These are phyloP conservation scores for Helicoverpa assulta DNA, from an alignment of 2,888 invertebrate genomes.

Conservation along the genomic window DNA sequence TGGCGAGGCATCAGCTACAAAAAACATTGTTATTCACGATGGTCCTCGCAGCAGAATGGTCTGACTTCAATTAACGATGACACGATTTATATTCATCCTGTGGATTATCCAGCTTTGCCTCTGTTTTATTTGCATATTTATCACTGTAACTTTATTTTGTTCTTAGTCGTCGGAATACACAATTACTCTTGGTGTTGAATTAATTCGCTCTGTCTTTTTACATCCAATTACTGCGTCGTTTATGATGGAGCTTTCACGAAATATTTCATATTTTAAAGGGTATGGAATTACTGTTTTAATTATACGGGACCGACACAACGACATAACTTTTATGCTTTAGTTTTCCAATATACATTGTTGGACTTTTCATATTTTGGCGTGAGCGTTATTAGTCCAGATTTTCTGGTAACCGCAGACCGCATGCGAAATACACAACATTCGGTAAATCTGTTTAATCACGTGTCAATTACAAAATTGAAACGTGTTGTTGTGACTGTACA, in stretches of 20 bases:
- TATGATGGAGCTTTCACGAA: slow-evolving; percentile 48
- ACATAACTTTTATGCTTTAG: slow-evolving; percentile 2
- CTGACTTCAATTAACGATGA: slow-evolving; percentile 78
- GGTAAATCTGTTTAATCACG: slow-evolving; percentile 28
- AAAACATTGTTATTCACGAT: slow-evolving; percentile 70
- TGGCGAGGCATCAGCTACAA: slow-evolving; percentile 50
- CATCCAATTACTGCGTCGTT: slow-evolving; percentile 58
- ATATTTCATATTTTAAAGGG: slow-evolving; percentile 57
- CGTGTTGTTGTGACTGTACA: slow-evolving; percentile 7
- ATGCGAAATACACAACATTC: slow-evolving; percentile 15
- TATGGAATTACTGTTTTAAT: slow-evolving; percentile 39
- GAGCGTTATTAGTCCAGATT: slow-evolving; percentile 26
- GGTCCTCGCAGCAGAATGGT: slow-evolving; percentile 69
- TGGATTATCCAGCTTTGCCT: slow-evolving; percentile 72
- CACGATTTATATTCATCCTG: slow-evolving; percentile 80
- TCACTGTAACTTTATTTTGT: slow-evolving; percentile 71
- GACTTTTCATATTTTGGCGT: slow-evolving; percentile 25
- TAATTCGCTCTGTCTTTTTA: slow-evolving; percentile 61
- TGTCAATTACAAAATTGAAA: slow-evolving; percentile 34
- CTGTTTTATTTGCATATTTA: slow-evolving; percentile 76
- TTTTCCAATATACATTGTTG: slow-evolving; percentile 10
- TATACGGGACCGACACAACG: slow-evolving; percentile 6
- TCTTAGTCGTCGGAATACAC: slow-evolving; percentile 65
- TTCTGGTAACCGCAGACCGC: slow-evolving; percentile 21
- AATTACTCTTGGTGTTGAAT: slow-evolving; percentile 65